A percentile compares a stretch with the other conserved stretches of the same genome.
Conservation (phyloP, 2,113 vertebrate genomes). For the Elephas maximus region DNA sequence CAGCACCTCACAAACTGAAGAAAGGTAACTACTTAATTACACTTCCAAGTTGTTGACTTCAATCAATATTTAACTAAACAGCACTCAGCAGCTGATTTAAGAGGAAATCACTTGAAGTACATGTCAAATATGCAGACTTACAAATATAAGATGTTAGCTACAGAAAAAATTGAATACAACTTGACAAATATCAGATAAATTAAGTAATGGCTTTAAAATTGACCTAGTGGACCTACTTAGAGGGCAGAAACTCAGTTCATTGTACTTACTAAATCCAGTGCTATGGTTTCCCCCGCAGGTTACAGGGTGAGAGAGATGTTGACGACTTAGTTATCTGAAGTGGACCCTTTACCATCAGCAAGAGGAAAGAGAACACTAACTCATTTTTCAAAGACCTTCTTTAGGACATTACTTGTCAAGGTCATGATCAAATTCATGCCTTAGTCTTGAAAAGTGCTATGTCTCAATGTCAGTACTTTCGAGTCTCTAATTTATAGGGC, state of each 20-base stretch:
- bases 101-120: background rate
- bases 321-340: background rate
- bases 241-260: background rate
- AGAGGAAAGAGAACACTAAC: background rate
- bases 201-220: background rate
- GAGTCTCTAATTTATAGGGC: background rate
- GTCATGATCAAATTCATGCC: constrained; percentile 30
- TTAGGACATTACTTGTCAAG: constrained; percentile 24
- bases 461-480: background rate
- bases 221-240: background rate
- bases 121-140: background rate
- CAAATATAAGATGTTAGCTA: background rate
- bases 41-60: background rate
- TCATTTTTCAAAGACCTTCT: constrained; percentile 41
- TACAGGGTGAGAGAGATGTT: background rate
- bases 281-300: background rate
- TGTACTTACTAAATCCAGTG: background rate
- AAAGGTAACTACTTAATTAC: background rate
- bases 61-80: constrained; percentile 24
- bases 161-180: background rate
- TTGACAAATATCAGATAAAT: background rate
- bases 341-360: background rate
- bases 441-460: background rate
- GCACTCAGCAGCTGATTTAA: background rate
- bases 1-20: background rate